Conservation (phyloP, 2,797 vertebrate species). For the Masticophis lateralis region DNA sequence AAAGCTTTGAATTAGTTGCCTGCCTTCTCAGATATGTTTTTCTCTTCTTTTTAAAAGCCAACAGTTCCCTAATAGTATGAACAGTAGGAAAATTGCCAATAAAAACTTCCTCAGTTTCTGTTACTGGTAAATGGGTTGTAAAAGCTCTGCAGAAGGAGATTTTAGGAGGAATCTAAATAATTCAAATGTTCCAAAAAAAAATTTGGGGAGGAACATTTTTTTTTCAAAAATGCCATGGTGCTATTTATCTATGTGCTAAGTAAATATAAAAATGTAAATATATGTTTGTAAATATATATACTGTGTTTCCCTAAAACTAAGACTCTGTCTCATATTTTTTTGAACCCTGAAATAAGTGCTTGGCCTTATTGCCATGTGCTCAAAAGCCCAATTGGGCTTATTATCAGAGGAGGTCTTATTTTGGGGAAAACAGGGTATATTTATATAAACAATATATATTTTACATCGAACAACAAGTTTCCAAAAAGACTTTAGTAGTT, state of each 20-base stretch:
- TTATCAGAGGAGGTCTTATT: too few relatives aligned
- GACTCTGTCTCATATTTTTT: too few relatives aligned
- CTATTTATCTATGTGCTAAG: neutral
- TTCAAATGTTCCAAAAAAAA: neutral
- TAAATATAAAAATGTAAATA: too few relatives aligned
- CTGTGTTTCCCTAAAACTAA: too few relatives aligned
- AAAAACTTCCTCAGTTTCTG: neutral
- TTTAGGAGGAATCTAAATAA: conserved; percentile 1
- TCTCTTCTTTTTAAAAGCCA: conserved; percentile 32
- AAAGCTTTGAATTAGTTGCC: conserved; percentile 32
- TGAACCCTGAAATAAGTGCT: too few relatives aligned
- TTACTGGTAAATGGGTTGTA: neutral
- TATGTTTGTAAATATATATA: too few relatives aligned
- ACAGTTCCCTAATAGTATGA: neutral
- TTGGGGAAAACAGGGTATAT: too few relatives aligned
- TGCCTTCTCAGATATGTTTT: conserved; percentile 8
- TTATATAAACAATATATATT: neutral
- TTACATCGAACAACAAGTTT: neutral
- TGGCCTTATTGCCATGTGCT: too few relatives aligned
- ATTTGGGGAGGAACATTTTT: neutral
- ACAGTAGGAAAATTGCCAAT: conserved; percentile 5
- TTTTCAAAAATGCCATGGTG: neutral
- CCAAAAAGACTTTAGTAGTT: neutral
- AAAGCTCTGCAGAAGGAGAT: conserved; percentile 6
- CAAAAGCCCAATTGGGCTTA: too few relatives aligned